Evolutionary conservation across 2,888 invertebrate genomes (phyloP).

Genomic region (Netelia fuscicornis): DNA sequence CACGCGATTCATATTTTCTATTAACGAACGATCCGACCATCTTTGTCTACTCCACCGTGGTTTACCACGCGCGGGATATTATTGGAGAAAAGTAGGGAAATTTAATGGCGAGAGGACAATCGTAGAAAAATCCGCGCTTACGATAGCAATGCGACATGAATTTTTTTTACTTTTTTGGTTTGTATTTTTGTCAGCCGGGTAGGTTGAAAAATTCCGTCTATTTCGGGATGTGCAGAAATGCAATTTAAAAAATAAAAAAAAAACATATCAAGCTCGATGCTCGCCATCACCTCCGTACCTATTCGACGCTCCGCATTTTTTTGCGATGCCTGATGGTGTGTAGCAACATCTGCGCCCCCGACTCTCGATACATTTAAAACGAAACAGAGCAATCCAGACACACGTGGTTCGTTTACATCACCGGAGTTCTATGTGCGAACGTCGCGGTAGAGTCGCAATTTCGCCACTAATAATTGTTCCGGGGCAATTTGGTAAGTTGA

Average conservation of each 20-base stretch:
- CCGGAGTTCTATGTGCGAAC: not conserved
- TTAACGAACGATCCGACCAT: no score
- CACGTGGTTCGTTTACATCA: not conserved
- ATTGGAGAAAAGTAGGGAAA: constrained; percentile 2
- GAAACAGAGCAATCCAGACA: constrained; percentile 16
- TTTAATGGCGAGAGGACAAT: not conserved
- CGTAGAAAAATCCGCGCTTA: not conserved
- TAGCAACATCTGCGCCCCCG: constrained; percentile 54
- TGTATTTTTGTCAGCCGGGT: constrained; percentile 13
- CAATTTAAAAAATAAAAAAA: constrained; percentile 59
- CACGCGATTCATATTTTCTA: no score
- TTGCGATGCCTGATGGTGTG: constrained; percentile 58
- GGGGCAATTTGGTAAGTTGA: constrained; percentile 62
- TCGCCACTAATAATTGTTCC: constrained; percentile 61
- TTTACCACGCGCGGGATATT: not conserved
- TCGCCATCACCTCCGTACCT: not conserved
- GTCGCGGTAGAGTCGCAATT: constrained; percentile 22
- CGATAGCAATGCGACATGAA: constrained; percentile 16
- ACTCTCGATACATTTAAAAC: constrained; percentile 66
- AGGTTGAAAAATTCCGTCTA: constrained; percentile 46
- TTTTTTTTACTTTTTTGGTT: constrained; percentile 1
- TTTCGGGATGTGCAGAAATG: constrained; percentile 22
- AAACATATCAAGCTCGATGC: constrained; percentile 36
- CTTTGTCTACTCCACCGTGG: no score
- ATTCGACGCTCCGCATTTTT: constrained; percentile 30